Evolutionary conservation across 2,113 vertebrate species (phyloP).

Genomic region (Actenoides hombroni): DNA sequence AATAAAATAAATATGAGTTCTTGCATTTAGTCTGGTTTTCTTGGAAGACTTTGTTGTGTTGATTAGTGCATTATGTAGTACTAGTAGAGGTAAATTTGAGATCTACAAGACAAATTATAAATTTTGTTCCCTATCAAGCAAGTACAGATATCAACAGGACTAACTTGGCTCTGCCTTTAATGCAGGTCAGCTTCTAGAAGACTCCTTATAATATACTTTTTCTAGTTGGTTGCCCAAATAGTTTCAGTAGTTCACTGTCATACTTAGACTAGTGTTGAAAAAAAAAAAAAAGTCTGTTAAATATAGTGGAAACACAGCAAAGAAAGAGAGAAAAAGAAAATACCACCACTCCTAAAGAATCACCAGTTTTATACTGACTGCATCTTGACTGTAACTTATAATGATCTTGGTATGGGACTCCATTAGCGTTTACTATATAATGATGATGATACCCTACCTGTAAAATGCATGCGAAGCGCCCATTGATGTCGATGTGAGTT

Average conservation of each 20-base stretch:
- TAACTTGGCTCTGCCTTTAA: neutral
- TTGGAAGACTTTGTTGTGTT: neutral
- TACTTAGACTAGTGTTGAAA: neutral
- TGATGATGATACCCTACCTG: constrained; percentile 32
- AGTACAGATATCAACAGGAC: neutral
- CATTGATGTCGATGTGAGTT: neutral
- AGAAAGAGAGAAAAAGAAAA: neutral
- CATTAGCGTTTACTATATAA: constrained; percentile 58
- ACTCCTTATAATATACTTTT: neutral
- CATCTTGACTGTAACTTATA: neutral
- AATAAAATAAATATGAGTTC: neutral
- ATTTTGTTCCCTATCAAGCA: neutral
- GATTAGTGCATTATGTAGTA: neutral
- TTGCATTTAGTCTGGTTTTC: neutral
- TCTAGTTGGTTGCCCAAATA: neutral
- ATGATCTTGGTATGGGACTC: neutral
- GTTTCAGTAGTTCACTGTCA: neutral
- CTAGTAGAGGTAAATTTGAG: neutral
- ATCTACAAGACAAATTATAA: neutral
- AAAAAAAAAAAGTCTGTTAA: neutral
- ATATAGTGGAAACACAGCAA: neutral
- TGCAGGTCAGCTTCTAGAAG: neutral
- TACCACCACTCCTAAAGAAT: neutral
- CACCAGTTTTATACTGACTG: neutral
- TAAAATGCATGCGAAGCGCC: neutral